Percentiles rank a stretch among this genome's conserved stretches.
These are phyloP conservation scores for Marmota monax DNA, from an alignment of 2,113 vertebrate genomes.

Conservation along the genomic window DNA sequence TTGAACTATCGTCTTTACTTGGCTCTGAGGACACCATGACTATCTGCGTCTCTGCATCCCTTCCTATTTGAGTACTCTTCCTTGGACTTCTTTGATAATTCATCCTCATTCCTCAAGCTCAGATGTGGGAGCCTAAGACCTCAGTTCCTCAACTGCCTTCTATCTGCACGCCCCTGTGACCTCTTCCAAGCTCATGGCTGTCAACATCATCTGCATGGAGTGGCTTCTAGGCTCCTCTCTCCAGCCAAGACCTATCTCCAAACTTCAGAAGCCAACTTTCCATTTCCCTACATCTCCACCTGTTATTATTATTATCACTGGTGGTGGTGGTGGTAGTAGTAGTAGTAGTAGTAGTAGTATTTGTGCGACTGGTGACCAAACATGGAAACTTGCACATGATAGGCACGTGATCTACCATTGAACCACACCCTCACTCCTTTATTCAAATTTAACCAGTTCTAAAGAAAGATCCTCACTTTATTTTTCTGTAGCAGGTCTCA, in stretches of 20 bases:
- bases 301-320: too few species aligned
- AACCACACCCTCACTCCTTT: too few species aligned
- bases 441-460: rapidly evolving
- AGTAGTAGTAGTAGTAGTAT: too few species aligned
- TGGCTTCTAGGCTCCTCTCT: rapidly evolving
- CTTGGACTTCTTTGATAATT: not conserved
- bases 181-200: not conserved
- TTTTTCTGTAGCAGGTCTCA: too few species aligned
- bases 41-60: too few species aligned
- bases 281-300: not conserved
- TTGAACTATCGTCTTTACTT: not conserved
- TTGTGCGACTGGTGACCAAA: too few species aligned
- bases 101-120: not conserved
- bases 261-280: too few species aligned
- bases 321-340: too few species aligned
- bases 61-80: not conserved
- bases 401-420: too few species aligned
- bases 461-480: rapidly evolving
- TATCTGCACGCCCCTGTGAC: rapidly evolving
- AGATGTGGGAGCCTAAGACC: not conserved
- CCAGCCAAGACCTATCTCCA: not conserved
- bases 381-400: too few species aligned
- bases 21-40: too few species aligned
- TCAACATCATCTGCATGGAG: rapidly evolving
- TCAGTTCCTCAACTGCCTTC: too few species aligned